Base-by-base conservation (phyloP, 2,113 vertebrate species). In the Falcunculus frontatus region DNA sequence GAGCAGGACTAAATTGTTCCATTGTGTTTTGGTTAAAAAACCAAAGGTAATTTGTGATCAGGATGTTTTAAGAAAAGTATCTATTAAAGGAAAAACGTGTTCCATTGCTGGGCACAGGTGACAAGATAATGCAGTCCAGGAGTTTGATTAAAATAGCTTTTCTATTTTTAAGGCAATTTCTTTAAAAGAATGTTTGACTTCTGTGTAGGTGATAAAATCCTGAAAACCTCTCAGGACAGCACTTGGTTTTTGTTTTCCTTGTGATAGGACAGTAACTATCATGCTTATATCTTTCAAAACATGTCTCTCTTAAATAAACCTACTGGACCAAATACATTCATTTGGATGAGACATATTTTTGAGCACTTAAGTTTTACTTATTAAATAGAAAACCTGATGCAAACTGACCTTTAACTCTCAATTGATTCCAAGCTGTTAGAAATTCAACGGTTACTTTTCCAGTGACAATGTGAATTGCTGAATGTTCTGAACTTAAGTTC, bases 111-210 rank as follows among this genome's bases (percentile, higher is more conserved):
- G 82, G 25, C 17, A 69, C 75, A 95, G 84, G 93, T 96, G 90
- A 83, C 75, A 77, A 88, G 56, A 80, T 56, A 95, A 95, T 70
- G 30, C 22, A 85, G 47, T 44, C 67, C 78, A 86, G 85, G 39
- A 91, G 41, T 84, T 95, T 85, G 65, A 63, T 93, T 91, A 88
- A 96, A 95, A 95, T 63, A 95, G 42, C 72, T 90, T 88, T 92
- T 90, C 80, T 88, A 77, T 93, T 95, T 96, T 86, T 90, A 90
- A 93, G 52, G 10, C 39, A 92, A 70, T 78, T 89, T 30, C 15
- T 90, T 92, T 91, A 72, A 92, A 89, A 76, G 52, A 77, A 65
- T 59, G 26, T 91, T 90, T 92, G 67, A 32, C 50, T 89, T 94
- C 83, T 73, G 44, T 73, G 72, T 64, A 57, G 42, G 50, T 55